These are phyloP conservation scores for Papilio aristodemus DNA, from an alignment of 1,140 invertebrate species.

Conservation along the genomic window DNA sequence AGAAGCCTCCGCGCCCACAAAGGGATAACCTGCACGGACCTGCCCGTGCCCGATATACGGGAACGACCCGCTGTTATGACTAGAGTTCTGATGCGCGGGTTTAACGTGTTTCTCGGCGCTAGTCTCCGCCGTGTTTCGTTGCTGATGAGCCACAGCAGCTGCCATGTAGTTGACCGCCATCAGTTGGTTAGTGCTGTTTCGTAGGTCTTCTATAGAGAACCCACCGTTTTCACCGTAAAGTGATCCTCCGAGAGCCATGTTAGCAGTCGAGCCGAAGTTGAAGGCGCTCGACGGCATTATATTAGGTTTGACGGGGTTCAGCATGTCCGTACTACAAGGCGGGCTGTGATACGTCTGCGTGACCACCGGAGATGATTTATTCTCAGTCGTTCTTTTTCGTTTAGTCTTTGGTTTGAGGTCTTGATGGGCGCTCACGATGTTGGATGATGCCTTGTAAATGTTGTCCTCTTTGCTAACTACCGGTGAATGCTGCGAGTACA, in stretches of 20 bases:
- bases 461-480: conserved; percentile 62
- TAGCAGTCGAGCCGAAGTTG: conserved; percentile 83
- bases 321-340: conserved; percentile 53
- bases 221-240: conserved; percentile 82
- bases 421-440: conserved; percentile 39
- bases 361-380: conserved; percentile 80
- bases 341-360: conserved; percentile 62
- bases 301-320: conserved; percentile 77
- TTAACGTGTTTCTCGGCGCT: conserved; percentile 75
- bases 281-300: conserved; percentile 86
- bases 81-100: conserved; percentile 70
- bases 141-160: conserved; percentile 77
- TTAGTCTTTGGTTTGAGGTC: conserved; percentile 60
- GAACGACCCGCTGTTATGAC: conserved; percentile 74
- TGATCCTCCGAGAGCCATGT: conserved; percentile 68
- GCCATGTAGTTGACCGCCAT: conserved; percentile 82
- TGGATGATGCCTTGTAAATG: conserved; percentile 58
- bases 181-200: conserved; percentile 80
- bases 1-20: conserved; percentile 81
- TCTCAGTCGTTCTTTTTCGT: conserved; percentile 63
- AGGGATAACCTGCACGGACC: conserved; percentile 80
- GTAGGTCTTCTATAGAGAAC: conserved; percentile 83
- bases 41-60: conserved; percentile 80
- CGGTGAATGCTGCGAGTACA: conserved; percentile 60
- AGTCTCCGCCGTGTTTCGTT: conserved; percentile 61